These are phyloP conservation scores for Drosophila erecta DNA, from an alignment of 1,140 invertebrate species.

Conservation along the genomic window DNA sequence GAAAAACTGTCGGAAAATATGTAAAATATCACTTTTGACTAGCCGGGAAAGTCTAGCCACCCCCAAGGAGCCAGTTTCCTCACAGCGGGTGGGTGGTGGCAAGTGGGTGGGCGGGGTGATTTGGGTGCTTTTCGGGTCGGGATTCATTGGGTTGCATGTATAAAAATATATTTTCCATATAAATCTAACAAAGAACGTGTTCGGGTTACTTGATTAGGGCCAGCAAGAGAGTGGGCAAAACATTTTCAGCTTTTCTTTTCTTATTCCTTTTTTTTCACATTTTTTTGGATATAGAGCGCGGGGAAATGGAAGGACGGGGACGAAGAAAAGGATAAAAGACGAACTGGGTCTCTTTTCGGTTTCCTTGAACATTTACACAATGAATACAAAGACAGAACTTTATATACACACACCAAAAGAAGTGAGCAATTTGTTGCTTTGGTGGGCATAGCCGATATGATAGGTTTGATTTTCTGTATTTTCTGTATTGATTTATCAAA, in stretches of 20 bases:
- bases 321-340: constrained; percentile 39
- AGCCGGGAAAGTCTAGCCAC: constrained; percentile 63
- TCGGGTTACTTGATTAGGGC: constrained; percentile 80
- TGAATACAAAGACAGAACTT: constrained; percentile 48
- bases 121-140: constrained; percentile 12
- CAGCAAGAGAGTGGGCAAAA: constrained; percentile 52
- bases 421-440: constrained; percentile 70
- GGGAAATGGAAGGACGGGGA: constrained; percentile 4
- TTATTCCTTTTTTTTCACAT: not conserved
- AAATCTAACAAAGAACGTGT: constrained; percentile 82
- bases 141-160: constrained; percentile 64
- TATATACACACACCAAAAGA: constrained; percentile 47
- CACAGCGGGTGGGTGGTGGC: constrained; percentile 29
- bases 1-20: constrained; percentile 58
- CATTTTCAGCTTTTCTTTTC: constrained; percentile 27
- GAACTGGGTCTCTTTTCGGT: constrained; percentile 43
- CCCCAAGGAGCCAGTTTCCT: constrained; percentile 59
- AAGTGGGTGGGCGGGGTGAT: not conserved
- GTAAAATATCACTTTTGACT: constrained; percentile 80
- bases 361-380: constrained; percentile 69
- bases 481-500: constrained; percentile 65
- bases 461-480: constrained; percentile 29
- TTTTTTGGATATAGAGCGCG: constrained; percentile 5
- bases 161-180: constrained; percentile 83
- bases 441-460: constrained; percentile 19